Conservation (phyloP, 2,113 vertebrate genomes). For the Zeus faber region DNA sequence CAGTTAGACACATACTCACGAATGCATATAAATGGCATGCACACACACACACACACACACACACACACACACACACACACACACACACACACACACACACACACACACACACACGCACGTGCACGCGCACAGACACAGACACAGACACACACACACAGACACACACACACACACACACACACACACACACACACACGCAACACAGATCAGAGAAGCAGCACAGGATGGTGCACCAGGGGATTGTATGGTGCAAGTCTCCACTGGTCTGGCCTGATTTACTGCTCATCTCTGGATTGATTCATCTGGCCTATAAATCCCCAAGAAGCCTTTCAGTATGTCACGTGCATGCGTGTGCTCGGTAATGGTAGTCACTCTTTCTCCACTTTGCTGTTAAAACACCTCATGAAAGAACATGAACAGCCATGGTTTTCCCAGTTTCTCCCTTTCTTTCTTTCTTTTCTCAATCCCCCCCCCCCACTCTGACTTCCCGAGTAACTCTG, state of each 20-base stretch:
- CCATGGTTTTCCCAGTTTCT: not conserved
- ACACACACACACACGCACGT: not conserved
- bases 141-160: slow-evolving; percentile 8
- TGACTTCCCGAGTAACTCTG: too few relatives aligned
- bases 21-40: too few relatives aligned
- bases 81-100: slow-evolving; percentile 14
- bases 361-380: not conserved
- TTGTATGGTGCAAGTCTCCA: slow-evolving; percentile 39
- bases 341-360: too few relatives aligned
- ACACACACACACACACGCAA: slow-evolving; percentile 4
- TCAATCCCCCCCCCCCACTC: too few relatives aligned
- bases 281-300: slow-evolving; percentile 51
- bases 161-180: slow-evolving; percentile 9
- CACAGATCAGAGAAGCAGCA: slow-evolving; percentile 18
- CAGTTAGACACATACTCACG: not conserved
- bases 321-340: slow-evolving; percentile 28
- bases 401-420: too few relatives aligned
- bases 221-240: too few relatives aligned
- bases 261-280: slow-evolving; percentile 61
- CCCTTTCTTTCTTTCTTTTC: not conserved
- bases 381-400: too few relatives aligned
- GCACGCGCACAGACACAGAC: not conserved
- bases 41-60: too few relatives aligned
- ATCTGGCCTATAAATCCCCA: slow-evolving; percentile 48
- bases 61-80: slow-evolving; percentile 3